Conservation (phyloP, 2,888 invertebrate genomes). For the Alsophila aescularia region DNA sequence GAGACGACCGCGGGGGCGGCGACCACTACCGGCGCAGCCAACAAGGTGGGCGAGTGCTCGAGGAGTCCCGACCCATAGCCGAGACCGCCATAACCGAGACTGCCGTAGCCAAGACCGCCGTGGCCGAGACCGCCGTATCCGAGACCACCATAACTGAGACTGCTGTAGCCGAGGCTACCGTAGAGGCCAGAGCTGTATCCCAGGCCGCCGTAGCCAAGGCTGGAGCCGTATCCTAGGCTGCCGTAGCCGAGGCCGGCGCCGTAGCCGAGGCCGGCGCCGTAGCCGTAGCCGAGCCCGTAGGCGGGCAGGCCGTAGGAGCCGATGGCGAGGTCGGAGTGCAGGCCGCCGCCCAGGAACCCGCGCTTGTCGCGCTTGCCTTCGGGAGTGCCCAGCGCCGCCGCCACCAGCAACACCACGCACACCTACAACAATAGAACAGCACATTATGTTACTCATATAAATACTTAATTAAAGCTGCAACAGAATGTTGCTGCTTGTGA, state of each 20-base stretch:
- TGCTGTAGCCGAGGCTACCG: slow-evolving; percentile 31
- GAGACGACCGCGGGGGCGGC: slow-evolving; percentile 27
- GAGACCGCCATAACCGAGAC: slow-evolving; percentile 19
- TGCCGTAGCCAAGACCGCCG: slow-evolving; percentile 26
- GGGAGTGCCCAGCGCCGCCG: slow-evolving; percentile 45
- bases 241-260: slow-evolving; percentile 28
- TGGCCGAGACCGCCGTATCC: slow-evolving; percentile 20
- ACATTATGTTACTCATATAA: too few relatives aligned
- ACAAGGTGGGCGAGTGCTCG: not conserved
- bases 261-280: slow-evolving; percentile 30
- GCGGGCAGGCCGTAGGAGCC: slow-evolving; percentile 15
- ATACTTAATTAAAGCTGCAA: too few relatives aligned
- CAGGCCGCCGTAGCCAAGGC: slow-evolving; percentile 9
- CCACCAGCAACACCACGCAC: slow-evolving; percentile 48
- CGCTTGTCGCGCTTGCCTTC: slow-evolving; percentile 53
- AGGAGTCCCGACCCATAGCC: not conserved
- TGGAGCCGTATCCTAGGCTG: slow-evolving; percentile 6
- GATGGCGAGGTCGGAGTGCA: slow-evolving; percentile 16
- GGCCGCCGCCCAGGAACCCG: slow-evolving; percentile 26
- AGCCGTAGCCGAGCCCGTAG: slow-evolving; percentile 32
- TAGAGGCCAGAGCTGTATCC: slow-evolving; percentile 30
- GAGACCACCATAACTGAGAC: slow-evolving; percentile 30
- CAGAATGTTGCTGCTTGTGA: not conserved
- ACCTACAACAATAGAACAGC: slow-evolving; percentile 39
- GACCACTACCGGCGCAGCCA: slow-evolving; percentile 42